Evolutionary conservation across 2,888 invertebrate genomes (phyloP), one percentile per base, ranked within the genome.

Genomic region (Caradrina kadenii): DNA sequence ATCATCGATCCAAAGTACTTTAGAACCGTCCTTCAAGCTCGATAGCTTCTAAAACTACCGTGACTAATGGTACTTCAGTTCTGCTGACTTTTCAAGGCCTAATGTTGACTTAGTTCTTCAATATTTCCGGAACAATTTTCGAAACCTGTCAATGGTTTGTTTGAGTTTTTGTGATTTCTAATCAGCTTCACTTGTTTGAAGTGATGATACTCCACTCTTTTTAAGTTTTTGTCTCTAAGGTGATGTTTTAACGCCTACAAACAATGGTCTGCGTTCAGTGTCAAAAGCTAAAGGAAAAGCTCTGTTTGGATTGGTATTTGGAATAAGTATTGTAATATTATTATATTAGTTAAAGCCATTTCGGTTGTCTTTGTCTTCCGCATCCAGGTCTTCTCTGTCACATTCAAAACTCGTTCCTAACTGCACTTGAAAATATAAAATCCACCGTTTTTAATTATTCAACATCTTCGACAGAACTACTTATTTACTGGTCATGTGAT

Each of bases 51-150:
- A 45, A 61, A 13, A 8, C 21, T 39, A 39, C 13, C 55, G 21
- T 75, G 76, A 59, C 56, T 70, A 64, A 62, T 50, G 13, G 53
- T 26, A 62, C 64, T 66, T 66, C 22, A 59, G 17, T 59, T 48
- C 59, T 63, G 62, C 65, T 65, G 62, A 53, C 39, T 76, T 65
- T 26, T 49, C 50, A 71, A 71, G 59, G 59, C 42, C 55, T 26
- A 58, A 61, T 67, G 50, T 77, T 63, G 72, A 61, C 66, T 67
- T 63, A 60, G 52, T 66, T 71, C 55, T 72, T 76, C 10, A 76
- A 71, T 60, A 54, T n/a, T 53, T 66, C 42, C 31, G 45, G 35
- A 55, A 70, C 69, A 49, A 58, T 48, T 13, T n/a, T 71, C 39
- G 49, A 58, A 54, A 21, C 49, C 45, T 11, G 21, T 70, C 58